These are phyloP conservation scores for fruit fly (Drosophila melanogaster) DNA, from an alignment of 1,140 invertebrate genomes.

Conservation along the genomic window Release_6_plus_ISO1_MT NT_033777.3:17440501-17441000, in stretches of 20 bases:
- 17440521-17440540: slow-evolving; percentile 6
- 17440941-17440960: slow-evolving; percentile 90
- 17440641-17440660: slow-evolving; percentile 42
- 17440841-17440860: slow-evolving; percentile 32
- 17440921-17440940: slow-evolving; percentile 68
- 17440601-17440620: slow-evolving; percentile 23
- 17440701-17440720: slow-evolving; percentile 49
- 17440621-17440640: slow-evolving; percentile 4
- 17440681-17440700: slow-evolving; percentile 23
- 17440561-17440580: slow-evolving; percentile 11
- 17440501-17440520: slow-evolving; percentile 44
- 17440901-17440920: slow-evolving; percentile 42
- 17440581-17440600: neutral
- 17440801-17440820: slow-evolving; percentile 77
- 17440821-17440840: slow-evolving; percentile 37
- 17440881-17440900: slow-evolving; percentile 63
- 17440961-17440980: slow-evolving; percentile 96
- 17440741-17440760: slow-evolving; percentile 28
- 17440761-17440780: slow-evolving; percentile 13
- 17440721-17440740: slow-evolving; percentile 18
- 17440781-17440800: slow-evolving; percentile 58
- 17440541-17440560: slow-evolving; percentile 18
- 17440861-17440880: slow-evolving; percentile 70
- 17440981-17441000: slow-evolving; percentile 94
- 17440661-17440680: slow-evolving; percentile 34